Base-by-base conservation (phyloP, 2,113 vertebrate genomes). In the Nipponia nippon region DNA sequence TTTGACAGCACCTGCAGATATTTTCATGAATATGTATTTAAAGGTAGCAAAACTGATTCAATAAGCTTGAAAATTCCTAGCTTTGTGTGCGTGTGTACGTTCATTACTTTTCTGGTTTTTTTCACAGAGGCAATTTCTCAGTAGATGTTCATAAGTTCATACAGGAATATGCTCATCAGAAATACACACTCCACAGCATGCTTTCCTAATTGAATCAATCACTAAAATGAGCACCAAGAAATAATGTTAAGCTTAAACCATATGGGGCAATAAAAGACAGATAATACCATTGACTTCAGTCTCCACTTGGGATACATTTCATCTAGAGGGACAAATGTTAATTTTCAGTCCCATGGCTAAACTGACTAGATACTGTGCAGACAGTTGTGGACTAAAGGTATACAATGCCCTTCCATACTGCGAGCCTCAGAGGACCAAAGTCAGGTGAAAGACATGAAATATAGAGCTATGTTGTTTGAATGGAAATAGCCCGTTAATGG, bases 11-110 rank as follows among this genome's bases (percentile, higher is more conserved):
- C 25, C 88, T 93, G 84, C 44, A 92, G 82, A 79, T 96, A 78
- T 95, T 61, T 92, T 84, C 23, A 71, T 92, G 70, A 95, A 67
- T 94, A 91, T 90, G 81, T 78, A 85, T 65, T 82, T 93, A 87
- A 96, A 90, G 38, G 34, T 84, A 95, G 27, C 52, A 91, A 75
- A 97, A 58, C 13, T 94, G 23, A 83, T 95, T 73, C 21, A 67
- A 27, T 78, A 83, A 92, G 72, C 30, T 75, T 91, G 53, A 52
- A 87, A 87, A 81, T 83, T 76, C 40, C 52, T 89, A 36, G 15
- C n/a, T 77, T 18, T 91, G 26, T 66, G 55, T 75, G 56, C 9
- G 29, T 47, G 7, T 73, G 23, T 77, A 21, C 62, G 32, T n/a
- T 71, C 47, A 6, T 52, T 83, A 42, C 36, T 92, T 92, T 81